These are phyloP conservation scores for Muraenolepis orangiensis DNA, from an alignment of 2,797 vertebrate species.

Conservation along the genomic window DNA sequence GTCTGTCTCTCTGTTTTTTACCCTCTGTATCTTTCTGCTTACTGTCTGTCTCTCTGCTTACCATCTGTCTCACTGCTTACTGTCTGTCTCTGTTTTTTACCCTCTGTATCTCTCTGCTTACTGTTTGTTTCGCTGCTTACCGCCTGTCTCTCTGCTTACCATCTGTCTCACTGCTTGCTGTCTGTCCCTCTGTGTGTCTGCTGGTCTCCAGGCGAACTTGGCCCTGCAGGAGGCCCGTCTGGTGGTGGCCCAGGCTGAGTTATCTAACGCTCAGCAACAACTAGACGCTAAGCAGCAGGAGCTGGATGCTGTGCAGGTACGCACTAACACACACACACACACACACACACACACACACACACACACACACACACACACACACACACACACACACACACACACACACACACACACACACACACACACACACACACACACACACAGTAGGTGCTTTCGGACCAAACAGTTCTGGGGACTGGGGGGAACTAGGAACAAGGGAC, in stretches of 20 bases:
- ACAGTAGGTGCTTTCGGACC: too few species aligned
- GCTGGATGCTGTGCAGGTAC: slow-evolving; percentile 76
- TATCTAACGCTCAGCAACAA: slow-evolving; percentile 74
- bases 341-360: background rate
- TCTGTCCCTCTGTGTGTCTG: slow-evolving; percentile 1
- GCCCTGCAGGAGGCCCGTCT: slow-evolving; percentile 78
- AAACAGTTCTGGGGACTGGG: too few species aligned
- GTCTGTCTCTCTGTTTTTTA: too few species aligned
- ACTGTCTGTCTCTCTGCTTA: background rate
- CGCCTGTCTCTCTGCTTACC: background rate
- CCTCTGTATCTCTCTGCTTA: too few species aligned
- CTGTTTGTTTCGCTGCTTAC: too few species aligned
- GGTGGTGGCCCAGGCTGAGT: slow-evolving; percentile 73
- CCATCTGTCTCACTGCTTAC: slow-evolving; percentile 6
- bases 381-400: too few species aligned
- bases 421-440: too few species aligned
- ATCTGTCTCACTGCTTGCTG: background rate
- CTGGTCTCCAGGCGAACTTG: slow-evolving; percentile 72
- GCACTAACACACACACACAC: background rate
- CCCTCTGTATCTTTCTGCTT: too few species aligned
- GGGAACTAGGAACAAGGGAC: too few species aligned
- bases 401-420: too few species aligned
- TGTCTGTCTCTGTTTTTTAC: too few species aligned
- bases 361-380: background rate
- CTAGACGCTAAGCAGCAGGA: slow-evolving; percentile 80